Evolutionary conservation across 1,140 invertebrate genomes (phyloP).

Genomic region (Tetraneura akinire): DNA sequence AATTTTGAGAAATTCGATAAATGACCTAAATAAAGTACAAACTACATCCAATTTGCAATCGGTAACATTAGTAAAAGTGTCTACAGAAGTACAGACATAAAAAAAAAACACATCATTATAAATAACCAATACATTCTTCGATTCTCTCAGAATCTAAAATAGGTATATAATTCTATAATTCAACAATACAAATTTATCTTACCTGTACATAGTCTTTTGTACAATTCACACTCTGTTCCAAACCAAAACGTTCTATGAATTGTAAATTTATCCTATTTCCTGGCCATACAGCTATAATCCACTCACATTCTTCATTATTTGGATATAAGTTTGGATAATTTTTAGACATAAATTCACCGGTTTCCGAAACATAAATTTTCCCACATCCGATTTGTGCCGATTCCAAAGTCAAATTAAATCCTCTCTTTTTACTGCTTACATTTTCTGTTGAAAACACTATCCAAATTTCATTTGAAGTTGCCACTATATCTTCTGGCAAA

Average conservation of each 20-base stretch:
- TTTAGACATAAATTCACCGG: conserved; percentile 76
- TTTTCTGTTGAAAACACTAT: neutral
- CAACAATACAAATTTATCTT: too few relatives aligned
- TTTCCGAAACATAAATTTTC: conserved; percentile 78
- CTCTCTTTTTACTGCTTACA: conserved; percentile 22
- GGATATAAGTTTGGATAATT: conserved; percentile 74
- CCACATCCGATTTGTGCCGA: conserved; percentile 62
- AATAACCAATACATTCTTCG: too few relatives aligned
- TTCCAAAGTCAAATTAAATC: conserved; percentile 61
- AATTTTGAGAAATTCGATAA: too few relatives aligned
- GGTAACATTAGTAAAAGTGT: too few relatives aligned
- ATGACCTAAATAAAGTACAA: too few relatives aligned
- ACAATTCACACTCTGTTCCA: conserved; percentile 74
- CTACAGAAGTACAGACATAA: too few relatives aligned
- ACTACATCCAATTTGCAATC: too few relatives aligned
- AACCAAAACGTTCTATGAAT: conserved; percentile 69
- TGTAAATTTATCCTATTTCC: conserved; percentile 73
- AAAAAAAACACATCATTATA: too few relatives aligned
- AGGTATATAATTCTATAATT: too few relatives aligned
- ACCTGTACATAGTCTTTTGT: conserved; percentile 79
- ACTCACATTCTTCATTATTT: conserved; percentile 69
- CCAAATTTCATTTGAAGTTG: neutral
- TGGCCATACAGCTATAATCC: conserved; percentile 70
- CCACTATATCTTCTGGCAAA: conserved; percentile 58
- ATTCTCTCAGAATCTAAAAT: too few relatives aligned